These are phyloP conservation scores for Drosophila borborema DNA, from an alignment of 2,888 invertebrate species.

Conservation along the genomic window DNA sequence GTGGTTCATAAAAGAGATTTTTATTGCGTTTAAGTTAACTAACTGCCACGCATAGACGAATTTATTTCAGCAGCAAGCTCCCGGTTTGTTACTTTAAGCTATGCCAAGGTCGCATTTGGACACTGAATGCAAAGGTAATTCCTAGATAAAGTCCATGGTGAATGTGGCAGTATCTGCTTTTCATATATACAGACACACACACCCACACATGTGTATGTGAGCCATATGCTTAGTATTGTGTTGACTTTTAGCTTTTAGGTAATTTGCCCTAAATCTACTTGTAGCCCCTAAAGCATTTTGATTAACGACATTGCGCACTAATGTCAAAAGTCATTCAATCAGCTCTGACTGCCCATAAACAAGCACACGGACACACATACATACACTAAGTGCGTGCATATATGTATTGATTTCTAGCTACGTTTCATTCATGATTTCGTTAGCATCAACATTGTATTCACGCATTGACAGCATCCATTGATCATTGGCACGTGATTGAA, in stretches of 20 bases:
- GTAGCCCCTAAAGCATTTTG: slow-evolving; percentile 66
- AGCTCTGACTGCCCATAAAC: slow-evolving; percentile 43
- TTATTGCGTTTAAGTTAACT: slow-evolving; percentile 74
- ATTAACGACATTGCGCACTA: slow-evolving; percentile 79
- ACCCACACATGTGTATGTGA: not conserved
- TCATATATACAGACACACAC: not conserved
- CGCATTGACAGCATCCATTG: slow-evolving; percentile 78
- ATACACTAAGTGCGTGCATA: not conserved
- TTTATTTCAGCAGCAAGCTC: slow-evolving; percentile 33
- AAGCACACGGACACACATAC: slow-evolving; percentile 15
- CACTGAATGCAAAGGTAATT: slow-evolving; percentile 30
- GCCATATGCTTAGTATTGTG: slow-evolving; percentile 37
- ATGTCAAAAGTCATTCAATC: slow-evolving; percentile 81
- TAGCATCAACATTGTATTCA: slow-evolving; percentile 61
- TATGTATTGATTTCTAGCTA: slow-evolving; percentile 31
- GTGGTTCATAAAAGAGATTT: slow-evolving; percentile 71
- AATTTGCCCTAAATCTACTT: slow-evolving; percentile 39
- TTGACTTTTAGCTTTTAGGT: slow-evolving; percentile 45
- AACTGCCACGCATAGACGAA: slow-evolving; percentile 35
- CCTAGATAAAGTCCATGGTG: slow-evolving; percentile 9
- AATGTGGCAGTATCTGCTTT: not conserved
- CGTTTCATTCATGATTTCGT: slow-evolving; percentile 70
- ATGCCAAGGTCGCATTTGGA: slow-evolving; percentile 29
- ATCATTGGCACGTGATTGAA: slow-evolving; percentile 81
- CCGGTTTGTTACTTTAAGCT: slow-evolving; percentile 13